Base-by-base conservation (phyloP, 2,888 invertebrate genomes). In the Lasioglossum oenotherae region DNA sequence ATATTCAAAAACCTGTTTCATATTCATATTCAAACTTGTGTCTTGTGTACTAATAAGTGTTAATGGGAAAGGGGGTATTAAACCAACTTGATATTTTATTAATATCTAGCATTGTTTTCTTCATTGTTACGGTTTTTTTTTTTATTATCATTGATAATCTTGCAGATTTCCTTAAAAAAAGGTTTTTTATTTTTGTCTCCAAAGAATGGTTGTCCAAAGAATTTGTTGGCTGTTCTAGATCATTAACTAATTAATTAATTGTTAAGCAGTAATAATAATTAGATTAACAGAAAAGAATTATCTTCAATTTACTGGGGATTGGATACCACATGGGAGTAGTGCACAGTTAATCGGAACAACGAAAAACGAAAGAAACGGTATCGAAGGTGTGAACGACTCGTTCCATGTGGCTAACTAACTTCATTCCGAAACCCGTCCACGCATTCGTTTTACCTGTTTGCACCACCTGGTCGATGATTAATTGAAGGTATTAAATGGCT, bases 401-500 rank as follows among this genome's bases (percentile, higher is more conserved):
- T 76, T 76, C 71, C 69, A 80, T 74, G n/a, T 19, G 6, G 16
- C 4, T 57, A 64, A 44, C 64, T 49, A 76, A 81, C 77, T 80
- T 89, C 82, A 86, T 85, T 86, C 49, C 53, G 46, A 85, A 69
- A 64, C 74, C 49, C 73, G n/a, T 57, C 71, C 75, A 74, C 74
- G 75, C 82, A 84, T 82, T 80, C 72, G 82, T 81, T 78, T 80
- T 75, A 46, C 57, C 81, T 72, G 71, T 88, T 88, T 74, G 80
- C 78, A 46, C 74, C 80, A 77, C 71, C 84, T 80, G 82, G 67
- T 77, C 75, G 67, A 60, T 89, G 86, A 89, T 89, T 89, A 89
- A 89, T 89, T 84, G 81, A 88, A 79, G 27, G 49, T 38, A 85
- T 82, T 86, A 80, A 81, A 78, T 74, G n/a, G 80, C 69, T 71